Percentiles rank a stretch among this genome's conserved stretches.
Conservation (phyloP, 2,888 invertebrate genomes). For the Hecatera dysodea region DNA sequence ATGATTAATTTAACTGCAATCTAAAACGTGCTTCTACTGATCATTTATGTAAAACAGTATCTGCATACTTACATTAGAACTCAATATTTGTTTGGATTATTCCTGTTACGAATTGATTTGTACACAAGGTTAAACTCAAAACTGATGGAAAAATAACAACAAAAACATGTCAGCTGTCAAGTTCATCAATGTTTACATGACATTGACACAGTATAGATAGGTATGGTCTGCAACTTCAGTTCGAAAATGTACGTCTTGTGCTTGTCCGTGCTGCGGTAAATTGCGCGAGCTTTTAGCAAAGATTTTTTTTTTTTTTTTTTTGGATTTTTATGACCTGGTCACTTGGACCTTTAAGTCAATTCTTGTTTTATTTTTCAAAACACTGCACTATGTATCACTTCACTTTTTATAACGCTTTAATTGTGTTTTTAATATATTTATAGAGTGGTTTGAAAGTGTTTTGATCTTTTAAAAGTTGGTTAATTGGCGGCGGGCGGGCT, state of each 20-base stretch:
- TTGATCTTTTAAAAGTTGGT: too few relatives aligned
- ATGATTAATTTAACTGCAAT: not conserved
- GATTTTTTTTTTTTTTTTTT: too few relatives aligned
- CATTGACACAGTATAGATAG: slow-evolving; percentile 7
- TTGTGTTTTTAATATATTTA: too few relatives aligned
- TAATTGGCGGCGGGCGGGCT: too few relatives aligned
- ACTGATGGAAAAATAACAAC: slow-evolving; percentile 32
- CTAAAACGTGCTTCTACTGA: not conserved
- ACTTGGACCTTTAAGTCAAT: too few relatives aligned
- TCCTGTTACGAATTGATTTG: not conserved
- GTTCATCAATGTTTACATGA: slow-evolving; percentile 17
- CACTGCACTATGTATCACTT: too few relatives aligned
- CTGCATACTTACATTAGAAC: not conserved
- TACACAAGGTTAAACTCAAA: slow-evolving; percentile 6
- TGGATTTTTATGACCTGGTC: too few relatives aligned
- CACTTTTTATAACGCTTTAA: too few relatives aligned
- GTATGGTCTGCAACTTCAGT: not conserved
- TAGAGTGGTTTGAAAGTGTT: too few relatives aligned
- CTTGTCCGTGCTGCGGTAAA: too few relatives aligned
- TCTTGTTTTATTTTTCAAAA: too few relatives aligned
- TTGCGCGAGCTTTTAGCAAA: too few relatives aligned
- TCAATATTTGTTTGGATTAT: not conserved
- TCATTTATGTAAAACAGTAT: not conserved
- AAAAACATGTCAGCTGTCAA: slow-evolving; percentile 36
- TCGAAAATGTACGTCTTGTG: not conserved